Evolutionary conservation across 1,140 invertebrate species (phyloP), one percentile per base, ranked within the genome.

Genomic region (Diorhabda sublineata): DNA sequence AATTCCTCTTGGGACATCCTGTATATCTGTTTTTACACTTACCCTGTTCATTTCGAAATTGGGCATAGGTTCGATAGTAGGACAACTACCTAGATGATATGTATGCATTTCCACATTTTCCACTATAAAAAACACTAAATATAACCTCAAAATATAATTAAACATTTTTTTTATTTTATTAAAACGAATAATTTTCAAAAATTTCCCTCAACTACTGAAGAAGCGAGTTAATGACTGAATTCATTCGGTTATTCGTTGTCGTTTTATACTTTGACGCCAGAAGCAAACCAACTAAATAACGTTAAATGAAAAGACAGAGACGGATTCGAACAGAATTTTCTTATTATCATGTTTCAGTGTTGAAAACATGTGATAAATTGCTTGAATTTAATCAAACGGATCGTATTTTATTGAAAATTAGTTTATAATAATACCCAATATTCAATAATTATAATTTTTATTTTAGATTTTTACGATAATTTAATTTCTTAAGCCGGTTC

Each of bases 11-110:
- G 26, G 26, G 26, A 26, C 26, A 26, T 26, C 26, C 26, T 26
- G 26, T 26, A 26, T 26, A 26, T 26, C 26, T 26, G 26, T 26
- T 26, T 26, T 26, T 26, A 26, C 8, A 77, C 79, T 84, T 84
- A 92, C 91, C 83, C 81, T 87, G 61, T 85, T 86, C 87, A 92
- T 91, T 71, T 89, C 84, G 77, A 93, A 93, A 61, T 85, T 85
- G 5, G 82, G 74, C 83, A 90, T 84, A 0, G 91, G 90, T 69
- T 91, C 88, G 0, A 92, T 89, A 0, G 84, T 77, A 2, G 91
- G 91, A 78, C 91, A 93, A n/a, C 79, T 80, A n/a, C 91, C 91
- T 60, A 91, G 79, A 71, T 91, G 89, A 78, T 92, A 92, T 1
- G 87, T 86, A 73, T 92, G 90, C 70, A 71, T 70, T 44, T 68